Evolutionary conservation across 2,113 vertebrate species (phyloP).

Genomic region (Microtus pennsylvanicus): DNA sequence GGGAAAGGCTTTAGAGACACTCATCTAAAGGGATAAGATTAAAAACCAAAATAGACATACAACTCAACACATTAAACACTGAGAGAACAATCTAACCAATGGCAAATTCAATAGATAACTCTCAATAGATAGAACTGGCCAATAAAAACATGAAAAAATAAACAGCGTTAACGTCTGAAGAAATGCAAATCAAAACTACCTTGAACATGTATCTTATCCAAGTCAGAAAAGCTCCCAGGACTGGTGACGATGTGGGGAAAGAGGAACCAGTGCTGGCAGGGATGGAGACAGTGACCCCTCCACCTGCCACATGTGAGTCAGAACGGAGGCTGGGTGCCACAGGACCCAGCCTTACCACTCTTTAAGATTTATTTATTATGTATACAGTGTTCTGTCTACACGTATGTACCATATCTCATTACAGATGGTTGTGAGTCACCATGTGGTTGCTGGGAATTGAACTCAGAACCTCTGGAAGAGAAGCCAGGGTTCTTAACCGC

Average conservation of each 20-base stretch:
- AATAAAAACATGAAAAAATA: background rate
- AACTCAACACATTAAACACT: background rate
- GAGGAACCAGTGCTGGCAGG: no score
- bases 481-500: no score
- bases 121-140: background rate
- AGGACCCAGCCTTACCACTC: background rate
- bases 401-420: no score
- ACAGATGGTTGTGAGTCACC: no score
- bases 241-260: background rate
- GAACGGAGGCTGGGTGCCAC: background rate
- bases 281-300: background rate
- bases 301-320: background rate
- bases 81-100: background rate
- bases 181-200: background rate
- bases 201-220: background rate
- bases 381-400: no score
- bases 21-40: background rate
- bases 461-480: no score
- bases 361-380: no score
- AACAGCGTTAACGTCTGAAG: background rate
- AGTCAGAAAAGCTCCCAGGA: background rate
- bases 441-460: no score
- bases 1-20: background rate
- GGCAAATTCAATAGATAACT: background rate
- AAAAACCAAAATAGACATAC: background rate